These are phyloP conservation scores for Anarrhichthys ocellatus DNA, from an alignment of 2,113 vertebrate genomes.

Conservation along the genomic window DNA sequence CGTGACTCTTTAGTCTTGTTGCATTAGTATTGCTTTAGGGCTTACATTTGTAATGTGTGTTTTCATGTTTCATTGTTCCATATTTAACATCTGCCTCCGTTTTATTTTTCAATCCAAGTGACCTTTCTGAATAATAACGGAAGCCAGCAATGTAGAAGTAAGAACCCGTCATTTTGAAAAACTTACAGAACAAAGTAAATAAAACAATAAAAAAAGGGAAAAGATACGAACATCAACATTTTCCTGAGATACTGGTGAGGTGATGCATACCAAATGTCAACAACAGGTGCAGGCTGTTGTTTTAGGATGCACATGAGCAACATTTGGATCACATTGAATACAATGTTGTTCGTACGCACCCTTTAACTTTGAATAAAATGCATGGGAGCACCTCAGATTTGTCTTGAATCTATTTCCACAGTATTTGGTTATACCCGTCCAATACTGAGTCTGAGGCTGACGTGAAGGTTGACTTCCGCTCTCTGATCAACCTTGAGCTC, in stretches of 20 bases:
- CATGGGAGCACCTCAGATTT: neutral
- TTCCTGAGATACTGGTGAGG: neutral
- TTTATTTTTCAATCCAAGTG: neutral
- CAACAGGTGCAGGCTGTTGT: neutral
- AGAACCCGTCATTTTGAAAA: neutral
- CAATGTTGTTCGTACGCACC: neutral
- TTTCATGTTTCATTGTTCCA: too few relatives aligned
- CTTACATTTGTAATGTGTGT: neutral
- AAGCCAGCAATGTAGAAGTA: neutral
- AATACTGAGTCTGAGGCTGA: neutral
- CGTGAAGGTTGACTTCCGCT: slow-evolving; percentile 25
- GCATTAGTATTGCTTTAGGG: neutral
- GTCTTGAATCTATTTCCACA: too few relatives aligned
- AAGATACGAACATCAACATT: neutral
- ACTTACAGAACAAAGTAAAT: neutral
- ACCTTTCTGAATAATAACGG: neutral
- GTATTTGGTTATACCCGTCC: neutral
- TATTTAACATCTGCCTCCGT: neutral
- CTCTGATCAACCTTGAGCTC: slow-evolving; percentile 52
- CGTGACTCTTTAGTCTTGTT: neutral
- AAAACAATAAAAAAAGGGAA: neutral
- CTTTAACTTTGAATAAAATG: neutral
- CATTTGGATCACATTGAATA: neutral
- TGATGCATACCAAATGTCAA: neutral
- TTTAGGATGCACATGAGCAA: neutral